These are phyloP conservation scores for Lomographa bimaculata DNA, from an alignment of 2,888 invertebrate genomes.

Conservation along the genomic window DNA sequence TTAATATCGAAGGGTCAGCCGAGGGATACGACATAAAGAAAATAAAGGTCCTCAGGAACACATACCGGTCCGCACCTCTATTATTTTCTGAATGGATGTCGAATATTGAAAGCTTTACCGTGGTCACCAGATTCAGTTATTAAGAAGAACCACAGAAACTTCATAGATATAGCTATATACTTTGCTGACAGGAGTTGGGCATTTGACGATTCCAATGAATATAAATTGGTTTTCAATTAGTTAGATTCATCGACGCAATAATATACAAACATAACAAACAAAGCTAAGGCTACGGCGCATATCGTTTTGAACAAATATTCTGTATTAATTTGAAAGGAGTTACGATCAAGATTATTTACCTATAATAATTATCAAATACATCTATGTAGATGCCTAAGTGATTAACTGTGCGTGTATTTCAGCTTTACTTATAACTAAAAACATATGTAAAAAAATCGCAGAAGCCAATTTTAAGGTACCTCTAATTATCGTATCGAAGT, in stretches of 20 bases:
- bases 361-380: too few relatives aligned
- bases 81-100: constrained; percentile 23
- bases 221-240: not conserved
- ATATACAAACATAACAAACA: constrained; percentile 6
- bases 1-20: constrained; percentile 30
- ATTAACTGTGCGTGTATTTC: too few relatives aligned
- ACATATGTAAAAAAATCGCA: too few relatives aligned
- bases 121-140: constrained; percentile 19
- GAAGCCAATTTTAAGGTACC: too few relatives aligned
- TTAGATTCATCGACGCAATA: too few relatives aligned
- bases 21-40: constrained; percentile 23
- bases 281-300: constrained; percentile 3
- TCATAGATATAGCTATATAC: not conserved
- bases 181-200: not conserved
- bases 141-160: constrained; percentile 16
- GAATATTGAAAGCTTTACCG: constrained; percentile 16
- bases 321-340: too few relatives aligned
- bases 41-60: constrained; percentile 15
- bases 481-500: too few relatives aligned
- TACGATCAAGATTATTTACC: too few relatives aligned
- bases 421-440: too few relatives aligned
- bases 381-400: too few relatives aligned
- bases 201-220: not conserved
- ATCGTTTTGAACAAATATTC: too few relatives aligned
- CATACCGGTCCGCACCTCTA: constrained; percentile 21